Evolutionary conservation across 2,797 vertebrate species (phyloP).

Genomic region (Novumbra hubbsi): DNA sequence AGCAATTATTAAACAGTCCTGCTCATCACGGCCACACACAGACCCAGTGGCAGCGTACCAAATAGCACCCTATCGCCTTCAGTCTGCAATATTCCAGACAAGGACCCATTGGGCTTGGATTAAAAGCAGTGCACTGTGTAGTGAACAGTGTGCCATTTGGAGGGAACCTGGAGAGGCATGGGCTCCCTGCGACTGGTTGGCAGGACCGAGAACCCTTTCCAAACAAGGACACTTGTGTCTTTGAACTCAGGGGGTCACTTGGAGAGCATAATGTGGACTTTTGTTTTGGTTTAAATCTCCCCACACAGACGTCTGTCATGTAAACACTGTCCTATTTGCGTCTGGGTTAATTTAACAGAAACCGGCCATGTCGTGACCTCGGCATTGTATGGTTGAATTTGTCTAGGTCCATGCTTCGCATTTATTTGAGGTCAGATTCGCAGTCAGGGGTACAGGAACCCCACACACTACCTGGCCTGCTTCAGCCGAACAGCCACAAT

Average conservation of each 20-base stretch:
- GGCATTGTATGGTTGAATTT: background rate
- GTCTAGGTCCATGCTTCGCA: background rate
- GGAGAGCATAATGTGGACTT: slow-evolving; percentile 7
- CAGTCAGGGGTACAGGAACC: too few species aligned
- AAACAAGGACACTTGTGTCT: slow-evolving; percentile 4
- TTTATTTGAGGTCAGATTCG: background rate
- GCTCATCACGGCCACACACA: slow-evolving; percentile 27
- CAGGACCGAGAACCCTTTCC: slow-evolving; percentile 1
- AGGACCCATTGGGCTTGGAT: background rate
- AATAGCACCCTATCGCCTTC: background rate
- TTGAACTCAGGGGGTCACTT: slow-evolving; percentile 8
- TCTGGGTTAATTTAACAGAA: slow-evolving; percentile 1
- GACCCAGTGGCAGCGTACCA: background rate
- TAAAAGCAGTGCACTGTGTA: background rate
- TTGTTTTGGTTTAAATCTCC: background rate
- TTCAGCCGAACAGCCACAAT: background rate
- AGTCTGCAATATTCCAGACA: background rate
- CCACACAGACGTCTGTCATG: slow-evolving; percentile 8
- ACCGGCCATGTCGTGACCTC: background rate
- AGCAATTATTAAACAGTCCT: slow-evolving; percentile 22
- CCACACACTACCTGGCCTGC: background rate
- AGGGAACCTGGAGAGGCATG: background rate
- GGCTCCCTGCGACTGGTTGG: background rate
- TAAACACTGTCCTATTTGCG: slow-evolving; percentile 8
- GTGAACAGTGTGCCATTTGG: background rate